Evolutionary conservation across 1,140 invertebrate species (phyloP).

Genomic region (Leucophenga varia): DNA sequence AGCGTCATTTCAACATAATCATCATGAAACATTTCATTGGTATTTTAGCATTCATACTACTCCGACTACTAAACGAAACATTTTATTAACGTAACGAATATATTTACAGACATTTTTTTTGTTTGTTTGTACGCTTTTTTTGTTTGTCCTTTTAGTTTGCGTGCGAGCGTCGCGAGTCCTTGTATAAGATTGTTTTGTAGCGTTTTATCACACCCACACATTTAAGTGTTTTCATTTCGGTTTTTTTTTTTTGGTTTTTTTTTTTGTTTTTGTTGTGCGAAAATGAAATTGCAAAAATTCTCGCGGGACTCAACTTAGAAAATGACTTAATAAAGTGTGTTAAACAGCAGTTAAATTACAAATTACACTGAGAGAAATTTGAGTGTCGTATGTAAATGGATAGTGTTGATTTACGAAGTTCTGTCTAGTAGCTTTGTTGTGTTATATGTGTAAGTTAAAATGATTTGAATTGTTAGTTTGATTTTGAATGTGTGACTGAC

Average conservation of each 20-base stretch:
- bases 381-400: too few species aligned
- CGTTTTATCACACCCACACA: neutral
- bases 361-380: too few species aligned
- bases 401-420: too few species aligned
- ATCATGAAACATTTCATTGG: slow-evolving; percentile 17
- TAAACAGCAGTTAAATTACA: too few species aligned
- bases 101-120: neutral
- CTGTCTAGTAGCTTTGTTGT: too few species aligned
- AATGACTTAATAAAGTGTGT: too few species aligned
- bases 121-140: neutral
- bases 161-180: neutral
- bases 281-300: too few species aligned
- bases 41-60: slow-evolving; percentile 10
- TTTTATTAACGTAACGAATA: neutral
- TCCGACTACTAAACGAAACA: neutral
- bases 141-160: neutral
- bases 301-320: too few species aligned
- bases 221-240: slow-evolving; percentile 31
- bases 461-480: too few species aligned
- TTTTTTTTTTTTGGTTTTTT: neutral
- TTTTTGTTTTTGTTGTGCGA: neutral
- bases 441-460: too few species aligned
- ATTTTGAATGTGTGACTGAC: too few species aligned
- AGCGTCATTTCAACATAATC: too few species aligned
- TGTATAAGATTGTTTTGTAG: slow-evolving; percentile 1